These are phyloP conservation scores for Apus apus DNA, from an alignment of 2,113 vertebrate species.

Conservation along the genomic window DNA sequence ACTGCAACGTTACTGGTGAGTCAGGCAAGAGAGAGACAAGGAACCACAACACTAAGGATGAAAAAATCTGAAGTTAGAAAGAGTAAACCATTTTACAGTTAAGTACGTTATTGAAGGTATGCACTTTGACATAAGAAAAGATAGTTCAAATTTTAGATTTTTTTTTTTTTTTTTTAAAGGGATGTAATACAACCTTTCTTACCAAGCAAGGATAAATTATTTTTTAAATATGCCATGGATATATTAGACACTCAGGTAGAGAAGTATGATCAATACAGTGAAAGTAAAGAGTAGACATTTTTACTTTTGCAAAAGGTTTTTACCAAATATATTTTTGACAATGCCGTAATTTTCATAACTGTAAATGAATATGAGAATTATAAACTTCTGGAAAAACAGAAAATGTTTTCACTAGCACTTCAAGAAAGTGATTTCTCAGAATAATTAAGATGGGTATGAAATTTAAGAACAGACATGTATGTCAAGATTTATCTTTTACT, in stretches of 20 bases:
- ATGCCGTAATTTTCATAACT: neutral
- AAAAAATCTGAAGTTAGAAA: neutral
- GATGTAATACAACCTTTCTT: neutral
- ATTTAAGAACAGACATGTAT: neutral
- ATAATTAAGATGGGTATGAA: neutral
- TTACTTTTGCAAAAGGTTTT: neutral
- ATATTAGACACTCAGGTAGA: neutral
- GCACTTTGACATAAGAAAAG: neutral
- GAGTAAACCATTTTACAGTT: neutral
- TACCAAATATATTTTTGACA: neutral
- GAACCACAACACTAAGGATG: neutral
- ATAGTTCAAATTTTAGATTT: neutral
- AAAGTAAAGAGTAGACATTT: neutral
- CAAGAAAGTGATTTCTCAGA: neutral
- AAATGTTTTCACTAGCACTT: neutral
- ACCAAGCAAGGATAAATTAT: fast-evolving
- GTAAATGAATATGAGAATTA: neutral
- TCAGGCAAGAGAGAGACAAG: too few relatives aligned
- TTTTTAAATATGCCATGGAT: neutral
- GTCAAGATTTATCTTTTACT: neutral
- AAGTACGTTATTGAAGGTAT: neutral
- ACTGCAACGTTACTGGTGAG: too few relatives aligned
- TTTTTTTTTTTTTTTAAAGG: neutral
- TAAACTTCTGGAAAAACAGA: neutral
- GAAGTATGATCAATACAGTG: neutral